A percentile compares a stretch with the other conserved stretches of the same genome.
Evolutionary conservation across 1,140 invertebrate species (phyloP).

Genomic region (Harpegnathos saltator): DNA sequence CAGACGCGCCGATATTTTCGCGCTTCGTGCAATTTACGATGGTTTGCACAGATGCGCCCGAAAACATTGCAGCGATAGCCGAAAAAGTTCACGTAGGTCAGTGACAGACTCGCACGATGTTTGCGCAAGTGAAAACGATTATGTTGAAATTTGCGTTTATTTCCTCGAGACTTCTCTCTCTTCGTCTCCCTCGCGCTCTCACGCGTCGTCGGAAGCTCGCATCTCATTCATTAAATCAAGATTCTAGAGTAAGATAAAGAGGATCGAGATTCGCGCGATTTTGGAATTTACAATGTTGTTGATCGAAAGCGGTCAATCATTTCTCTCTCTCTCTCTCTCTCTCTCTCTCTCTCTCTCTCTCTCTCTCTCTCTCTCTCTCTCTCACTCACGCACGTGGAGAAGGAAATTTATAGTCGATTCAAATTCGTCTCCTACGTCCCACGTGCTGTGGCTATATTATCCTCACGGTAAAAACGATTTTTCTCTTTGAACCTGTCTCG

Average conservation of each 20-base stretch:
- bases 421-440: neutral
- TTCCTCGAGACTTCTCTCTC: conserved; percentile 47
- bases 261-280: neutral
- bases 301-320: neutral
- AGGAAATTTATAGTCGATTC: conserved; percentile 1
- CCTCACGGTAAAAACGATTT: too few relatives aligned
- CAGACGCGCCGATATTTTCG: conserved; percentile 73
- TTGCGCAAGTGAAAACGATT: conserved; percentile 73
- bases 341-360: neutral
- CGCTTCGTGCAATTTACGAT: conserved; percentile 56
- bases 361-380: too few relatives aligned
- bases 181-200: too few relatives aligned
- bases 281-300: conserved; percentile 8
- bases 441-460: too few relatives aligned
- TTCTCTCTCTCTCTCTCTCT: neutral
- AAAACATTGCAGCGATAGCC: neutral
- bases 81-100: conserved; percentile 65
- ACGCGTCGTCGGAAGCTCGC: neutral
- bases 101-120: conserved; percentile 60
- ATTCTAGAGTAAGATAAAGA: neutral
- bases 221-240: conserved; percentile 61
- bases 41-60: conserved; percentile 76
- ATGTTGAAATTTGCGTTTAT: conserved; percentile 65
- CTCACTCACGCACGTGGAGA: neutral
- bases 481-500: too few relatives aligned